Conservation (phyloP, 2,797 vertebrate species). For the Aulostomus chinensis region DNA sequence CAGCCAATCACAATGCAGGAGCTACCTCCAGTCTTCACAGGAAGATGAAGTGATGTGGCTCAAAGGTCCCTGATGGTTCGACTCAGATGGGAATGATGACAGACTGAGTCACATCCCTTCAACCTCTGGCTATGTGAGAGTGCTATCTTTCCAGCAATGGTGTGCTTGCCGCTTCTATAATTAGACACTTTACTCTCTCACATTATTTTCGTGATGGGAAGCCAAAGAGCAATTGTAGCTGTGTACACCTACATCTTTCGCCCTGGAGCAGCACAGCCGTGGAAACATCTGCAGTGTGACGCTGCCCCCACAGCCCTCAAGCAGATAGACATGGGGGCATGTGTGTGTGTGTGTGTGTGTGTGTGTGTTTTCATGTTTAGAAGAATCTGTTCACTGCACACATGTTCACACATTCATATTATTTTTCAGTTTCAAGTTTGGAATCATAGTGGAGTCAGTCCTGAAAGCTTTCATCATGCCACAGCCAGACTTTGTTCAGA, state of each 20-base stretch:
- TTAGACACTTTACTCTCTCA: slow-evolving; percentile 2
- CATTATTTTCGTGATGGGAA: slow-evolving; percentile 13
- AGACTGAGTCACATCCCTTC: background rate
- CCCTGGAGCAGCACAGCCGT: slow-evolving; percentile 17
- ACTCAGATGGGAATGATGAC: background rate
- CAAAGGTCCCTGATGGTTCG: background rate
- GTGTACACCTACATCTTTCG: slow-evolving; percentile 35
- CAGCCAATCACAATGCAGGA: background rate
- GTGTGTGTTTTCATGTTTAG: background rate
- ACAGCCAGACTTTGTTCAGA: too few species aligned
- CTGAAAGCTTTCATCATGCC: too few species aligned
- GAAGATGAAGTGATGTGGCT: too few species aligned
- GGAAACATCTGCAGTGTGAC: slow-evolving; percentile 33
- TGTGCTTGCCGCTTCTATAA: slow-evolving; percentile 21
- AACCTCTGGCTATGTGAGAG: background rate
- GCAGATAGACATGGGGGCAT: slow-evolving; percentile 11
- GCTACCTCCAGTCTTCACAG: too few species aligned
- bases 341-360: slow-evolving; percentile 15
- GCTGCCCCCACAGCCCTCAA: slow-evolving; percentile 9
- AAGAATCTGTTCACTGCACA: too few species aligned
- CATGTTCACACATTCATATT: too few species aligned
- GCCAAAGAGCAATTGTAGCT: slow-evolving; percentile 8
- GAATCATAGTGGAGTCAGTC: too few species aligned
- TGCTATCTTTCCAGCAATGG: background rate
- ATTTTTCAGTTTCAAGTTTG: too few species aligned